These are phyloP conservation scores for Girardia tigrina DNA, from an alignment of 2,888 invertebrate genomes.

Conservation along the genomic window DNA sequence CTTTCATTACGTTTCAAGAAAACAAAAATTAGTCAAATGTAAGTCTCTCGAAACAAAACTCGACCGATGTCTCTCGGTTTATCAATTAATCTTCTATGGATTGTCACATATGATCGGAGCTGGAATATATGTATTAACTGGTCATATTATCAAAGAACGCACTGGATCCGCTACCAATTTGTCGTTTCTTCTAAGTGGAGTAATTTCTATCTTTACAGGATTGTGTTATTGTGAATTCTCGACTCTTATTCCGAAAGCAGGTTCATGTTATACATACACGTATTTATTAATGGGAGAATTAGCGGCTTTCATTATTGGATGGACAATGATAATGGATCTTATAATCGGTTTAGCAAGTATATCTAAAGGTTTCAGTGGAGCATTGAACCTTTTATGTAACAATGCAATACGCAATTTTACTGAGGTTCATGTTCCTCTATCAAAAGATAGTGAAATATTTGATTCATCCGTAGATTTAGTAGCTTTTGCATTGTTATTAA, in stretches of 20 bases:
- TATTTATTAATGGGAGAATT: constrained; percentile 36
- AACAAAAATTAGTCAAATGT: background rate
- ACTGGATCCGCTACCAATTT: constrained; percentile 34
- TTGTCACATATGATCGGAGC: constrained; percentile 36
- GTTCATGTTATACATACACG: constrained; percentile 35
- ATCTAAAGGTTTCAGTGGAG: constrained; percentile 36
- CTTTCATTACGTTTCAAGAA: background rate
- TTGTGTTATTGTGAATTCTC: constrained; percentile 37
- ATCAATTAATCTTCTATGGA: constrained; percentile 35
- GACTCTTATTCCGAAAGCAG: constrained; percentile 35
- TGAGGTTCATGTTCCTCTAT: background rate
- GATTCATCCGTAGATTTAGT: constrained; percentile 34
- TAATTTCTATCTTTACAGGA: constrained; percentile 32
- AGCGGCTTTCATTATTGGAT: constrained; percentile 36
- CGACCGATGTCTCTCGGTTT: constrained; percentile 31
- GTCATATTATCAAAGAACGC: constrained; percentile 31
- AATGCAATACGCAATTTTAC: constrained; percentile 32
- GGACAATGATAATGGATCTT: constrained; percentile 37
- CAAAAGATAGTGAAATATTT: background rate
- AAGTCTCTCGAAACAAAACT: constrained; percentile 33
- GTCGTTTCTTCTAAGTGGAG: constrained; percentile 32
- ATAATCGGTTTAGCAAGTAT: constrained; percentile 35
- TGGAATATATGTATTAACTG: constrained; percentile 36
- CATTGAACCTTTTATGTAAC: constrained; percentile 30
- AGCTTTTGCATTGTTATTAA: constrained; percentile 30